A percentile compares a stretch with the other conserved stretches of the same genome.
phyloP scores from a whole-genome alignment of 2,797 vertebrate species.

The Sebastes minor region DNA sequence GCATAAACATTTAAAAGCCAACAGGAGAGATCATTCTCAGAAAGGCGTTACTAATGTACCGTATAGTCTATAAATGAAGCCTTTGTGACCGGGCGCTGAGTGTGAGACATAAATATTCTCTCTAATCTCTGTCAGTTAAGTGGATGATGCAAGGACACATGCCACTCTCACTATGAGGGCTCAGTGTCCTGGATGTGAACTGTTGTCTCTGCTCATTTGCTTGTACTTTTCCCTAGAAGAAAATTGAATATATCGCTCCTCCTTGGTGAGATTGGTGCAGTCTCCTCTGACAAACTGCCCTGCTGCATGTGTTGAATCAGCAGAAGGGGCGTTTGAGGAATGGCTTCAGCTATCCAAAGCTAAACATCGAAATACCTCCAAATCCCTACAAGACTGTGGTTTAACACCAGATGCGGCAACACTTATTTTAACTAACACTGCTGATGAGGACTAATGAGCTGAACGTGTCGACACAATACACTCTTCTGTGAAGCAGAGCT shows the following conservation, averaged over 20 bases:
- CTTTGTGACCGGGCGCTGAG: not conserved
- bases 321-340: conserved; percentile 57
- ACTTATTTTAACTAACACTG: not conserved
- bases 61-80: conserved; percentile 5
- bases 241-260: conserved; percentile 63
- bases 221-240: conserved; percentile 29
- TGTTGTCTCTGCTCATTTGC: conserved; percentile 34
- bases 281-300: conserved; percentile 69
- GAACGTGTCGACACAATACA: not conserved
- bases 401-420: conserved; percentile 10
- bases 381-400: conserved; percentile 20
- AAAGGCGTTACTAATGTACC: not conserved
- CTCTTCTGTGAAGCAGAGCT: not conserved
- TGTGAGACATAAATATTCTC: conserved; percentile 25
- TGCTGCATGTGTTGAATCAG: conserved; percentile 71
- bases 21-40: not conserved
- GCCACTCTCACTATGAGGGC: not conserved
- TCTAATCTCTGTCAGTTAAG: conserved; percentile 3
- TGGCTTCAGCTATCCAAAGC: conserved; percentile 47
- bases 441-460: not conserved
- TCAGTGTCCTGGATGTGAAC: conserved; percentile 40
- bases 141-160: conserved; percentile 4
- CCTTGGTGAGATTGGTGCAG: conserved; percentile 52
- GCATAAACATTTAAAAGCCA: conserved; percentile 9
- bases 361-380: conserved; percentile 30